phyloP scores from a whole-genome alignment of 2,113 vertebrate genomes.

The Erythrolamprus reginae region DNA sequence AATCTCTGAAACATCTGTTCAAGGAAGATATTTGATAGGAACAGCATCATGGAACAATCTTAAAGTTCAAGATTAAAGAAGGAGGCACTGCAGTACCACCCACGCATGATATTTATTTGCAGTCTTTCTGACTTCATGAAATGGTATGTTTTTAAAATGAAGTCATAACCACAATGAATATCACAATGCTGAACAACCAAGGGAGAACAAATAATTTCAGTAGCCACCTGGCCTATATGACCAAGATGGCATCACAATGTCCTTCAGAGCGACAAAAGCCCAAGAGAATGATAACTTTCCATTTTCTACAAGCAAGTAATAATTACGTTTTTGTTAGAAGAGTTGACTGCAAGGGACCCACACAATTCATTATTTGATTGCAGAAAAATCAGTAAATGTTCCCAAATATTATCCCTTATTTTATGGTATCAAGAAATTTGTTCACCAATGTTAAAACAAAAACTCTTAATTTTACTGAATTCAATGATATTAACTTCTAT shows the following conservation, averaged over 20 bases:
- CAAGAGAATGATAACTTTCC: neutral
- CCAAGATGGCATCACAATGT: neutral
- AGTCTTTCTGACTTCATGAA: neutral
- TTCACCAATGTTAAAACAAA: neutral
- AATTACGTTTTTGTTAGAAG: neutral
- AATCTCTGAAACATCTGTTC: neutral
- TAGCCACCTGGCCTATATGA: neutral
- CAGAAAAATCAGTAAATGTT: neutral
- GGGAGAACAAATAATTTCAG: neutral
- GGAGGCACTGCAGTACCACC: neutral
- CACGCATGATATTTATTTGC: neutral
- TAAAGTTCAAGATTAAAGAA: slow-evolving; percentile 6
- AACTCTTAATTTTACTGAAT: neutral
- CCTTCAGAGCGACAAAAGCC: neutral
- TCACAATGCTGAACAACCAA: neutral
- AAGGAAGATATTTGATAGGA: neutral
- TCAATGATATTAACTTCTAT: neutral
- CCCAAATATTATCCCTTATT: neutral
- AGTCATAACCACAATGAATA: neutral
- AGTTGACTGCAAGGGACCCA: neutral
- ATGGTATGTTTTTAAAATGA: slow-evolving; percentile 8
- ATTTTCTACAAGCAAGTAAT: neutral
- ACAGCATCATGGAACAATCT: neutral
- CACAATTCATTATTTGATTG: neutral
- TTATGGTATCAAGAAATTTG: neutral